Conservation (phyloP, 23 tunicate species). For the Halocynthia aurantium region DNA sequence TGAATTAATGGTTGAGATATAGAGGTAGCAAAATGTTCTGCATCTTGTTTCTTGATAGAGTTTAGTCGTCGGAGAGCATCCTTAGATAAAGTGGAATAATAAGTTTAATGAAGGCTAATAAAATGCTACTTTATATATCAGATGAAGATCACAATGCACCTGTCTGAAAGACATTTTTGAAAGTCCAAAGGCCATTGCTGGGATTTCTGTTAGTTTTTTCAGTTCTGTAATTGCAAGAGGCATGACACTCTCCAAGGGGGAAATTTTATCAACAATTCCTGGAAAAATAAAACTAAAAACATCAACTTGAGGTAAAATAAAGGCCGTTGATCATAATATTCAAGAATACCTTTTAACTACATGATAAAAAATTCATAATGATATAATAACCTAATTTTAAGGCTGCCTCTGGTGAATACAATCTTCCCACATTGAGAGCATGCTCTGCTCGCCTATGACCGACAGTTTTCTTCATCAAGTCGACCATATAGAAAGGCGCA, state of each 20-base stretch:
- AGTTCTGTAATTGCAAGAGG: constrained; percentile 21
- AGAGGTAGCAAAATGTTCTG: constrained; percentile 28
- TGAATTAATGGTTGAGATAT: constrained; percentile 38
- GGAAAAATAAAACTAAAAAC: background rate
- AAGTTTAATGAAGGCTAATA: background rate
- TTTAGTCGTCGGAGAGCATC: background rate
- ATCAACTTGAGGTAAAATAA: background rate
- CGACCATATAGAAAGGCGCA: constrained; percentile 72
- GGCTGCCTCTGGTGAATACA: constrained; percentile 58
- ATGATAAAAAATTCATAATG: background rate
- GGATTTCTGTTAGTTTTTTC: constrained; percentile 19
- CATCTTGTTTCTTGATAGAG: constrained; percentile 26
- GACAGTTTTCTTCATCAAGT: constrained; percentile 33
- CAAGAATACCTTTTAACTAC: background rate
- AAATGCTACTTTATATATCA: too few species aligned
- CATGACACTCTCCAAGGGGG: constrained; percentile 14
- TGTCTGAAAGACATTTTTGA: constrained; percentile 4
- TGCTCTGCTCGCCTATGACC: constrained; percentile 53
- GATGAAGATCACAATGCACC: too few species aligned
- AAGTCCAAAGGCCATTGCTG: constrained; percentile 32
- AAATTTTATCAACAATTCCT: constrained; percentile 71
- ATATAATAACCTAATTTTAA: constrained; percentile 35
- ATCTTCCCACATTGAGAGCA: constrained; percentile 35
- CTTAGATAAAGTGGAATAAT: background rate
- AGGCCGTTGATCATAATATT: background rate